These are phyloP conservation scores for Panopea generosa DNA, from an alignment of 2,888 invertebrate genomes.

Conservation along the genomic window DNA sequence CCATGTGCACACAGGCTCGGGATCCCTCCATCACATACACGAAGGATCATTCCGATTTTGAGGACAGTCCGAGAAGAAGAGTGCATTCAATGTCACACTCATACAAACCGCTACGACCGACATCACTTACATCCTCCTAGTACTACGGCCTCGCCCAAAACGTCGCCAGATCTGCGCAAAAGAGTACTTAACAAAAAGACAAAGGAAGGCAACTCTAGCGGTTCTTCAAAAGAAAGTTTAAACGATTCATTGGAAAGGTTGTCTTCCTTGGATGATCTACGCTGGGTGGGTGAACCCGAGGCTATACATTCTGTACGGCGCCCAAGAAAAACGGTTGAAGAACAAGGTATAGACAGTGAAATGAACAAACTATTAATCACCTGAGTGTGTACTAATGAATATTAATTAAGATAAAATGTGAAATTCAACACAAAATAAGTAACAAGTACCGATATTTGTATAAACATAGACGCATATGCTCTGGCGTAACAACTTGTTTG, in stretches of 20 bases:
- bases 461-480: no score
- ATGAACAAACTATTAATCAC: constrained; percentile 52
- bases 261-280: constrained; percentile 65
- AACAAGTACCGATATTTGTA: no score
- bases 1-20: constrained; percentile 62
- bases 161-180: constrained; percentile 47
- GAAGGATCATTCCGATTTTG: constrained; percentile 12
- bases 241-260: constrained; percentile 38
- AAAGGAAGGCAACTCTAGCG: constrained; percentile 43
- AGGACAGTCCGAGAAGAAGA: constrained; percentile 26
- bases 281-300: constrained; percentile 75
- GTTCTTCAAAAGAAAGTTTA: constrained; percentile 42
- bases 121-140: not conserved
- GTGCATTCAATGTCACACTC: constrained; percentile 56
- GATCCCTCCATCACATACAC: constrained; percentile 31
- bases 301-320: constrained; percentile 76
- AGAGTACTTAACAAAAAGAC: constrained; percentile 15
- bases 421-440: no score
- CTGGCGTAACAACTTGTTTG: no score
- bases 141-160: constrained; percentile 31
- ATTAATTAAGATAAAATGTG: no score
- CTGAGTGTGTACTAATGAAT: no score
- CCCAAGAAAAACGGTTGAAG: constrained; percentile 71
- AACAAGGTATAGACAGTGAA: constrained; percentile 71
- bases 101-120: constrained; percentile 2